These are phyloP conservation scores for Lithobates sylvaticus DNA, from an alignment of 2,797 vertebrate species.

Conservation along the genomic window DNA sequence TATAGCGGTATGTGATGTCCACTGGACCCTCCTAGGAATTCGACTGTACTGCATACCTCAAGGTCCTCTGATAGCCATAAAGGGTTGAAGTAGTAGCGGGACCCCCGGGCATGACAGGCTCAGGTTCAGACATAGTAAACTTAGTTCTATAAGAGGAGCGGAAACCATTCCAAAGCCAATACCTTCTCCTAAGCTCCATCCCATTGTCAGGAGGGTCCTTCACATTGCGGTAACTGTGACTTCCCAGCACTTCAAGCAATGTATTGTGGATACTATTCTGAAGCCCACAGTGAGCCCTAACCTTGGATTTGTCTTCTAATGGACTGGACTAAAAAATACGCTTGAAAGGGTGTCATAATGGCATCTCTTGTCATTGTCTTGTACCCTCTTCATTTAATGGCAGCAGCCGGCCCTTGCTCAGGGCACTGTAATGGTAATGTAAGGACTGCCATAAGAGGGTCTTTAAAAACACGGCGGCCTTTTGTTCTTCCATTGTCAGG, in stretches of 20 bases:
- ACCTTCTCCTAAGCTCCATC: conserved; percentile 63
- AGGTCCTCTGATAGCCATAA: too few species aligned
- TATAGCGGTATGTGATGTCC: too few species aligned
- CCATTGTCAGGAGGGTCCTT: conserved; percentile 66
- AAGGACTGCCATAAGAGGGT: not conserved
- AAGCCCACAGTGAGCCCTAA: not conserved
- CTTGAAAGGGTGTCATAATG: not conserved
- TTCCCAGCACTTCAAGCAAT: conserved; percentile 47
- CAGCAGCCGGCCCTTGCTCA: not conserved
- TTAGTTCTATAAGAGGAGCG: conserved; percentile 39
- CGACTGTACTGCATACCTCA: too few species aligned
- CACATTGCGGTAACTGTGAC: conserved; percentile 61
- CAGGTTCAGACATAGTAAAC: too few species aligned
- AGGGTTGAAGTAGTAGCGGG: too few species aligned
- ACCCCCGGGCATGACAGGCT: too few species aligned
- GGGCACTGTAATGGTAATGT: conserved; percentile 30
- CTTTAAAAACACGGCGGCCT: not conserved
- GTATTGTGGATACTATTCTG: conserved; percentile 60
- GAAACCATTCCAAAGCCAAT: conserved; percentile 64
- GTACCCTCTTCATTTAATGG: not conserved
- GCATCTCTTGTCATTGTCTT: conserved; percentile 64
- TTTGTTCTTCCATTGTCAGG: not conserved
- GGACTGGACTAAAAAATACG: conserved; percentile 3
- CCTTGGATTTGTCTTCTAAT: conserved; percentile 37
- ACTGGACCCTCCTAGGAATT: too few species aligned